Conservation (phyloP, 1,140 invertebrate species). For the Procambarus clarkii region DNA sequence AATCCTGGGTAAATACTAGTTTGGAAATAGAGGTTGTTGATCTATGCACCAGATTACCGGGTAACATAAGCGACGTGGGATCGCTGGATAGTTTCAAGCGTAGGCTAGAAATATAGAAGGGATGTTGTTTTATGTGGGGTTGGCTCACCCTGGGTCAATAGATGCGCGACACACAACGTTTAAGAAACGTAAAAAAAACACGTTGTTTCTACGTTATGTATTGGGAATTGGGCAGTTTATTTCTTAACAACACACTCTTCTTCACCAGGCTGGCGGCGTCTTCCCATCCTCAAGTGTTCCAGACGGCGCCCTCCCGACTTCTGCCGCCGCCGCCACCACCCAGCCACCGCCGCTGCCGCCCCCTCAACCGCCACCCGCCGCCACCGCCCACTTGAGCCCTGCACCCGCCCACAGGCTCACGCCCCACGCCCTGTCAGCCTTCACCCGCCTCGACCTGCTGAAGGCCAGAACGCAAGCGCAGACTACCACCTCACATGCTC, state of each 20-base stretch:
- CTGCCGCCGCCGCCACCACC: constrained; percentile 21
- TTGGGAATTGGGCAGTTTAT: neutral
- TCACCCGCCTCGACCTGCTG: constrained; percentile 65
- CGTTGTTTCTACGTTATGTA: too few relatives aligned
- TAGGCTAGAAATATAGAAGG: too few relatives aligned
- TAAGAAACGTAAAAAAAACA: too few relatives aligned
- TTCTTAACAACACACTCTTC: neutral
- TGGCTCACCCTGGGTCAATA: too few relatives aligned
- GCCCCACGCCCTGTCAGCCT: constrained; percentile 70
- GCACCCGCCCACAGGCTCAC: constrained; percentile 64
- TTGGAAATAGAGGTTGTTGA: too few relatives aligned
- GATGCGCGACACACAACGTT: too few relatives aligned
- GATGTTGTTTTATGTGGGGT: too few relatives aligned
- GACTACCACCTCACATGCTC: neutral
- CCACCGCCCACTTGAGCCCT: constrained; percentile 54
- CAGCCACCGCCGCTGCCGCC: constrained; percentile 2
- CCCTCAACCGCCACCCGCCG: constrained; percentile 30
- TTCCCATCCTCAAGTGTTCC: constrained; percentile 44
- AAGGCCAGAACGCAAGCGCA: constrained; percentile 47
- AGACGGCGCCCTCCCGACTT: constrained; percentile 1
- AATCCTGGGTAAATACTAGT: too few relatives aligned
- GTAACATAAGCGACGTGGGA: too few relatives aligned
- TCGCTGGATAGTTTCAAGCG: too few relatives aligned
- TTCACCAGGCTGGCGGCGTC: constrained; percentile 46
- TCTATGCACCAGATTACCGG: too few relatives aligned